Percentiles rank a stretch among this genome's conserved stretches.
Conservation (phyloP, 2,113 vertebrate genomes). For the Arizona elegans region DNA sequence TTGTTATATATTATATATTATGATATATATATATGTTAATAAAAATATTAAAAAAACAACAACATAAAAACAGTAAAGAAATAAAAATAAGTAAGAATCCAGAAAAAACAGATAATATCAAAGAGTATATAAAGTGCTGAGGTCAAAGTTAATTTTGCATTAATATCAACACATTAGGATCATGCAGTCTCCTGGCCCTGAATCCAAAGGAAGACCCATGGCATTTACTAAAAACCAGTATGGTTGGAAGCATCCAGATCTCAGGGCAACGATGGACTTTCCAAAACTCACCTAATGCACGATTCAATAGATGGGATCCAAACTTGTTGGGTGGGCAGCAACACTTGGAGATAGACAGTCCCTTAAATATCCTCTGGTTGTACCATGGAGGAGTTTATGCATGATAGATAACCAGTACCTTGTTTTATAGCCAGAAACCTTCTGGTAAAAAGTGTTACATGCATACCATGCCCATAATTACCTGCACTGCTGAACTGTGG, state of each 20-base stretch:
- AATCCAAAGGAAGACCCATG: background rate
- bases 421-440: background rate
- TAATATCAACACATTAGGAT: background rate
- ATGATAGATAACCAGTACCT: background rate
- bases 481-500: background rate
- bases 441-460: background rate
- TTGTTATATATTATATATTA: too few relatives aligned
- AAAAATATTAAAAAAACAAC: background rate
- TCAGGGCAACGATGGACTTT: background rate
- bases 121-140: background rate
- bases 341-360: background rate
- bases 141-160: background rate
- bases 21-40: too few relatives aligned
- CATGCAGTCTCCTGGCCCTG: background rate
- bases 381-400: background rate
- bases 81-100: background rate
- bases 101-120: background rate
- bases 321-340: background rate
- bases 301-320: background rate
- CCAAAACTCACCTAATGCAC: background rate
- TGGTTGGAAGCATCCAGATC: background rate
- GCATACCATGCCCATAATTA: background rate
- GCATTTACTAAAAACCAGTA: background rate
- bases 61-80: background rate
- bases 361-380: background rate